Percentiles rank a stretch among this genome's conserved stretches.
Conservation (phyloP, 2,113 vertebrate genomes). For the Channa maculata region DNA sequence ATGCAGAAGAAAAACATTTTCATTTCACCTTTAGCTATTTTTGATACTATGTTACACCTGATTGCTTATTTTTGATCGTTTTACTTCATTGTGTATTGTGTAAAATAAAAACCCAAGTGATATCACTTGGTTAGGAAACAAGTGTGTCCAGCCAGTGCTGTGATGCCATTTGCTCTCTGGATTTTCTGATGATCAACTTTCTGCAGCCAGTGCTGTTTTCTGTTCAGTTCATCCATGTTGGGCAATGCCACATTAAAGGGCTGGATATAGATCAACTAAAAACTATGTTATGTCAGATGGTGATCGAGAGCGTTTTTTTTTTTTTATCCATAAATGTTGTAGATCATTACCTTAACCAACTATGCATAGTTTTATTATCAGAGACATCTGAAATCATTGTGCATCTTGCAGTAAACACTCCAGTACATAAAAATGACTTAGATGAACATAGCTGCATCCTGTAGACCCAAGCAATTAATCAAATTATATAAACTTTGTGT, state of each 20-base stretch:
- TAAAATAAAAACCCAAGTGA: too few species aligned
- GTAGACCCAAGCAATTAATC: constrained; percentile 62
- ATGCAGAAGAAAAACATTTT: background rate
- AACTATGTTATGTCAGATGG: background rate
- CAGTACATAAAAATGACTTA: constrained; percentile 52
- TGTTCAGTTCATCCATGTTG: background rate
- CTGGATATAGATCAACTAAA: background rate
- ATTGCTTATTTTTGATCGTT: background rate
- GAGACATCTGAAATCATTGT: constrained; percentile 38
- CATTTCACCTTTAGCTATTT: background rate
- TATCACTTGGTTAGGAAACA: background rate
- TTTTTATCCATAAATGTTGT: constrained; percentile 23
- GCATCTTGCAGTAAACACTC: constrained; percentile 23
- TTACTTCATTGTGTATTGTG: background rate
- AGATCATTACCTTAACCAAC: constrained; percentile 27
- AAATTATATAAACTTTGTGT: constrained; percentile 57
- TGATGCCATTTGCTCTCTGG: background rate
- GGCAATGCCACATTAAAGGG: background rate
- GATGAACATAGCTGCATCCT: constrained; percentile 36
- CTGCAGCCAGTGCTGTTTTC: constrained; percentile 20
- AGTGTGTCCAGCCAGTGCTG: background rate
- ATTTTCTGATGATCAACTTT: background rate
- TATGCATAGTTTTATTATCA: constrained; percentile 25
- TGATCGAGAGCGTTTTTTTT: background rate
- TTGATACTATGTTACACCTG: background rate